Evolutionary conservation across 92 coral and sea anemone genomes (phyloP).

Genomic region (Pocillopora meandrina): DNA sequence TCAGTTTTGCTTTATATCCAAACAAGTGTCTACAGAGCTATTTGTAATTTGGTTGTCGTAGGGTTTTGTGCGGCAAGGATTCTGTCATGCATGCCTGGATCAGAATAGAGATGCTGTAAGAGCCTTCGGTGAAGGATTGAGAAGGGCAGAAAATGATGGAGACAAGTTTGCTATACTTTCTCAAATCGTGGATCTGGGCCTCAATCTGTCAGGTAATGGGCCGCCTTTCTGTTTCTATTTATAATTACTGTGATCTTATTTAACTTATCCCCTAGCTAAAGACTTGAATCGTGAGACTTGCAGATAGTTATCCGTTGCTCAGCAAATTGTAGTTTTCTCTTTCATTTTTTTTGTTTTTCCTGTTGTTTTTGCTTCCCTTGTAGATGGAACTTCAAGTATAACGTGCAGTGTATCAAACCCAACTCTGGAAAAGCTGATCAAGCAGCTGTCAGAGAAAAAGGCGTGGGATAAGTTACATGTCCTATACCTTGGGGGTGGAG

Average conservation of each 20-base stretch:
- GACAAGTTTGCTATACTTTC: conserved; percentile 50
- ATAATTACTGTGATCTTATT: background rate
- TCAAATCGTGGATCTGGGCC: conserved; percentile 52
- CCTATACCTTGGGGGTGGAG: conserved; percentile 87
- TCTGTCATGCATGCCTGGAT: conserved; percentile 58
- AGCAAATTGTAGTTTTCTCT: background rate
- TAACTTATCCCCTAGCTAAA: too few relatives aligned
- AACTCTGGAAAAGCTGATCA: conserved; percentile 55
- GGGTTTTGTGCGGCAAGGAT: conserved; percentile 70
- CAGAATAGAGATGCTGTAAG: conserved; percentile 65
- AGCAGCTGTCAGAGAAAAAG: conserved; percentile 48
- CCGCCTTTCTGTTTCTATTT: background rate
- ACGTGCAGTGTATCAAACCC: conserved; percentile 63
- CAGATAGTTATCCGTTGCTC: too few relatives aligned
- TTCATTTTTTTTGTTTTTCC: background rate
- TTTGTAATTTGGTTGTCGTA: background rate
- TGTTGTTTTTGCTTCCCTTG: background rate
- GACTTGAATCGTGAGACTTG: background rate
- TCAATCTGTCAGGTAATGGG: conserved; percentile 37
- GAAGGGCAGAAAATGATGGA: conserved; percentile 55
- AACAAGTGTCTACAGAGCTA: background rate
- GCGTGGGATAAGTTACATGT: conserved; percentile 80
- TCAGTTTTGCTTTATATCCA: background rate
- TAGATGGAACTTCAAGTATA: conserved; percentile 76
- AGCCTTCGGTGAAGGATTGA: conserved; percentile 64